phyloP scores from a whole-genome alignment of 1,140 invertebrate species.

The Ladona fulva region DNA sequence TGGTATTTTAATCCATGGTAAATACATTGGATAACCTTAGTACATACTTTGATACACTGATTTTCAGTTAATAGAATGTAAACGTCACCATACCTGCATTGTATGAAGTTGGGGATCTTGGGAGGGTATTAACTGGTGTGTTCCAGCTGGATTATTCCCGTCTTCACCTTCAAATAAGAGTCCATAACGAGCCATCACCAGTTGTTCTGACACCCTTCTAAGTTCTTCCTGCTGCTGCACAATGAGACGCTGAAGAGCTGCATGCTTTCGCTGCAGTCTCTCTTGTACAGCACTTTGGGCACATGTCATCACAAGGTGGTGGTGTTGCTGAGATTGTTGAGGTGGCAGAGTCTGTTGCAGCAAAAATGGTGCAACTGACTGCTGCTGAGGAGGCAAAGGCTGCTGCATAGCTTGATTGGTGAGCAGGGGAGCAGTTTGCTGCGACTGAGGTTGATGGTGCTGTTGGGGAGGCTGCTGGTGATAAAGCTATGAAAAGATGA shows the following conservation, averaged over 20 bases:
- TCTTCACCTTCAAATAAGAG: conserved; percentile 31
- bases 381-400: conserved; percentile 40
- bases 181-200: conserved; percentile 72
- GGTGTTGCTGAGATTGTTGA: conserved; percentile 36
- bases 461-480: too few relatives aligned
- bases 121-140: neutral
- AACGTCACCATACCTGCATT: neutral
- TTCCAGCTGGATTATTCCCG: neutral
- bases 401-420: conserved; percentile 25
- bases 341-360: conserved; percentile 46
- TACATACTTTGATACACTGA: too few relatives aligned
- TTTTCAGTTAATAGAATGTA: too few relatives aligned
- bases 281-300: conserved; percentile 51
- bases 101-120: neutral
- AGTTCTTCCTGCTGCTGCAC: conserved; percentile 78
- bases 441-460: neutral
- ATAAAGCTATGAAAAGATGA: too few relatives aligned
- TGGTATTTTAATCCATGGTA: too few relatives aligned
- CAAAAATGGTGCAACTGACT: conserved; percentile 51
- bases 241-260: conserved; percentile 73
- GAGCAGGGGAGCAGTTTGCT: neutral
- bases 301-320: conserved; percentile 45
- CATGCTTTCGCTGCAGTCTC: conserved; percentile 72
- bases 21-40: too few relatives aligned
- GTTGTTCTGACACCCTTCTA: conserved; percentile 69